Evolutionary conservation across 2,797 vertebrate genomes (phyloP), one percentile per base, ranked within the genome.

Genomic region (Xenops minutus): DNA sequence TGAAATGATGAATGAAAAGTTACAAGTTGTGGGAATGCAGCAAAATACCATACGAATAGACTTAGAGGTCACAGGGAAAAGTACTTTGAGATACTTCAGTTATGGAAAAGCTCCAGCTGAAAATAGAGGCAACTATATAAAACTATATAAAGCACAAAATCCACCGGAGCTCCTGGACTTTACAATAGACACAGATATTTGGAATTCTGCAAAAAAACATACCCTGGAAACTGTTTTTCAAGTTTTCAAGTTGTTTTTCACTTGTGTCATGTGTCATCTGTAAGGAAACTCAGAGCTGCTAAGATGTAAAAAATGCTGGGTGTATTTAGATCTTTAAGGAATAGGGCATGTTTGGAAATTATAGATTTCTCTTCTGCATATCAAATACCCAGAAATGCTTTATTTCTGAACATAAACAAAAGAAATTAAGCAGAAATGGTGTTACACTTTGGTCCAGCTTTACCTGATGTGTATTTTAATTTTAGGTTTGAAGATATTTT

Each of bases 1-100:
- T 92, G 62, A 95, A 95, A 92, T 10, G 27, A 89, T 32, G 29
- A 92, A 54, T 81, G 64, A 84, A 93, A 93, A 95, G 49, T 43
- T 89, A 30, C 46, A 54, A 84, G 32, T 63, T 69, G 34, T 74
- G 62, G 85, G 43, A 59, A 88, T 81, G 49, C 22, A 81, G 44
- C 14, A 64, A 68, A 39, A 72, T 36, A 58, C 22, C 46, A 18
- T 10, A 67, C 21, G 81, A 82, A 71, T 27, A 51, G 34, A 72
- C 30, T 80, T 82, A 46, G 44, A 93, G 24, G 29, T 36, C 49
- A 61, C 16, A 52, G 30, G 13, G 14, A 81, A 88, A 90, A 44
- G n/a, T 37, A n/a, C 19, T 91, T 81, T 18, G 37, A 85, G 56
- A 46, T 68, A 27, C 22, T 74, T 89, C 10, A 64, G n/a, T 18